Evolutionary conservation across 2,888 invertebrate species (phyloP), one percentile per base, ranked within the genome.

Genomic region (Phortica magna): DNA sequence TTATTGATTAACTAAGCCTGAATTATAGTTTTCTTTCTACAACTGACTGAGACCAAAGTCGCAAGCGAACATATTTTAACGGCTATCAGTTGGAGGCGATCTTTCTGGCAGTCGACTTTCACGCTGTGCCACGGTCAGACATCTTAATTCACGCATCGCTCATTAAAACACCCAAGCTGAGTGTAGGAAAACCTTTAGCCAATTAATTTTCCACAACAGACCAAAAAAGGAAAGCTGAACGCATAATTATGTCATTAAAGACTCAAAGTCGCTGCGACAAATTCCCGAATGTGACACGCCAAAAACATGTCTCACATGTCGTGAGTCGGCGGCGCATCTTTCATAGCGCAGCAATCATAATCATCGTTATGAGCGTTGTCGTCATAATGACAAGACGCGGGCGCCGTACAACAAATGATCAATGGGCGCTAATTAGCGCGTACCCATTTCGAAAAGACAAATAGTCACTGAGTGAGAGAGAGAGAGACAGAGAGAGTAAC

Each of bases 381-480:
- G 53, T 70, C 70, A 71, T 71, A 31, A 71, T 71, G 70, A 71
- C 70, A 55, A 31, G 53, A 31, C 48, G 53, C 80, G 80, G 84
- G 85, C 86, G 85, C 87, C 87, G 80, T 68, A 53, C 55, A 17
- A 71, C 70, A 75, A 84, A 84, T 85, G 84, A 85, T 87, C 87
- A 87, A 85, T 85, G 86, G 83, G 61, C 83, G 80, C 86, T 85
- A 87, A 85, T 85, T 87, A 85, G 83, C 87, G 87, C 83, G 83
- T 84, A 83, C 83, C 83, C 80, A 79, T 83, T 74, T 83, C 81
- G 81, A n/a, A n/a, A n/a, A n/a, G n/a, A n/a, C n/a, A n/a, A n/a
- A n/a, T n/a, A n/a, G n/a, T n/a, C n/a, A n/a, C n/a, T n/a, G n/a
- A n/a, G n/a, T n/a, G n/a, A n/a, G n/a, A n/a, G n/a, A n/a, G n/a